Conservation (phyloP, 1,140 invertebrate species). For the Eueides isabella region DNA sequence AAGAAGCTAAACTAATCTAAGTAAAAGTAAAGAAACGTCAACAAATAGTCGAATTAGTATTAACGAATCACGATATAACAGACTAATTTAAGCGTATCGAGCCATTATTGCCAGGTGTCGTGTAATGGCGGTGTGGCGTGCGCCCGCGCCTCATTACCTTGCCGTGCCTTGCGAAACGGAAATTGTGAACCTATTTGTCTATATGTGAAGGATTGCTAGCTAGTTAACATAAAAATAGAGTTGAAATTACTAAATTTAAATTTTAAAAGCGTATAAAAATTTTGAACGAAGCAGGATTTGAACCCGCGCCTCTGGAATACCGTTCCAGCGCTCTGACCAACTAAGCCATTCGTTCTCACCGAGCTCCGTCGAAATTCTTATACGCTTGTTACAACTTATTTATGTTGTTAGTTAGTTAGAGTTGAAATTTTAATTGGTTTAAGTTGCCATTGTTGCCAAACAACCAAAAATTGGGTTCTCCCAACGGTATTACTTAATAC, state of each 20-base stretch:
- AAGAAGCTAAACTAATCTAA: neutral
- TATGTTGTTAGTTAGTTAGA: too few species aligned
- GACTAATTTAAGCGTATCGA: conserved; percentile 31
- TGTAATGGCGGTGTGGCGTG: conserved; percentile 41
- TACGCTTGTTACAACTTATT: too few species aligned
- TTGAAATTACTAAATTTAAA: too few species aligned
- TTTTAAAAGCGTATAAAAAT: too few species aligned
- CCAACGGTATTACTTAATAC: too few species aligned
- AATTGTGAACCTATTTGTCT: conserved; percentile 26
- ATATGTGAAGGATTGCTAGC: neutral
- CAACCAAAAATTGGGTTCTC: too few species aligned
- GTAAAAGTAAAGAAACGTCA: neutral
- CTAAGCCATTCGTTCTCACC: too few species aligned
- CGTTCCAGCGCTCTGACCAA: too few species aligned
- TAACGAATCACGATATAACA: conserved; percentile 23
- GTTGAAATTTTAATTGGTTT: neutral
- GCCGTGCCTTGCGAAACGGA: conserved; percentile 24
- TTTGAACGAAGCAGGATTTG: too few species aligned
- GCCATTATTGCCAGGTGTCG: conserved; percentile 41
- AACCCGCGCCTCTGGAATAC: too few species aligned
- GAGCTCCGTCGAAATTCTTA: too few species aligned
- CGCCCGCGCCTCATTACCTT: conserved; percentile 42
- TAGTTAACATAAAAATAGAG: neutral
- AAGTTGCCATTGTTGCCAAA: too few species aligned
- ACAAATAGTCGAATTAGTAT: conserved; percentile 32